phyloP scores from a whole-genome alignment of 2,797 vertebrate genomes.

The Enoplosus armatus region DNA sequence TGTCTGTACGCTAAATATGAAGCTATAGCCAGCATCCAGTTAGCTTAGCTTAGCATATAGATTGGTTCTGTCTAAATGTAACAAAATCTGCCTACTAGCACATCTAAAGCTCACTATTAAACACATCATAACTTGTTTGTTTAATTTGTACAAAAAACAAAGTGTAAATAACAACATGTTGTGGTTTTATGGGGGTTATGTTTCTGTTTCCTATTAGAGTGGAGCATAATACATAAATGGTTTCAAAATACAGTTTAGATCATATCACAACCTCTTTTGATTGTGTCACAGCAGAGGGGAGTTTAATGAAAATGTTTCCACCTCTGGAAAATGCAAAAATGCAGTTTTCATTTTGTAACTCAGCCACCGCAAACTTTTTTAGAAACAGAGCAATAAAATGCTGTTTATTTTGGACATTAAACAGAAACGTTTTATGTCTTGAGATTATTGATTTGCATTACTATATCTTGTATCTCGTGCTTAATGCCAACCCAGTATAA shows the following conservation, averaged over 20 bases:
- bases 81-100: not conserved
- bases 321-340: not conserved
- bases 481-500: not conserved
- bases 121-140: too few species aligned
- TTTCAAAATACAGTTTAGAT: not conserved
- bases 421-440: not conserved
- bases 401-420: not conserved
- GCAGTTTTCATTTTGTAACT: not conserved
- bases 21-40: not conserved
- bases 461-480: not conserved
- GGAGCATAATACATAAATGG: not conserved
- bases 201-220: not conserved
- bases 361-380: not conserved
- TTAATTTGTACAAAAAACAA: too few species aligned
- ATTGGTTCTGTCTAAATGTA: not conserved
- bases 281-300: not conserved
- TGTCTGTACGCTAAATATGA: not conserved
- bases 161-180: not conserved
- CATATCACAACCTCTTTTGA: not conserved
- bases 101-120: not conserved
- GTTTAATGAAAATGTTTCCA: not conserved
- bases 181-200: too few species aligned
- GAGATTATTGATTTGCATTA: constrained; percentile 2
- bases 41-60: not conserved
- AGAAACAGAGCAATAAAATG: not conserved